Percentiles rank a stretch among this genome's conserved stretches.
These are phyloP conservation scores for Drosophila bipectinata DNA, from an alignment of 1,140 invertebrate species.

Conservation along the genomic window DNA sequence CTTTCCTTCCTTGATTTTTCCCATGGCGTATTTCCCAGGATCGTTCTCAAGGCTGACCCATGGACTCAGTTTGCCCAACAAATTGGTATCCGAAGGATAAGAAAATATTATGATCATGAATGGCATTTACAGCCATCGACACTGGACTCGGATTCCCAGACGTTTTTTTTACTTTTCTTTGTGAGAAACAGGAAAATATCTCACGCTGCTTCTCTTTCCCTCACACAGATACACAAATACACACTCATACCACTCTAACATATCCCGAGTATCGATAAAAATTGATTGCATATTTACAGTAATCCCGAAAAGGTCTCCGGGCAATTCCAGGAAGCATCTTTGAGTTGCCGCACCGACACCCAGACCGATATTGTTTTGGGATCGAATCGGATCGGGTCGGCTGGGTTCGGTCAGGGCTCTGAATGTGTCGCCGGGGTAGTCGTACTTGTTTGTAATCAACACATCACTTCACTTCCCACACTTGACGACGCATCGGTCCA, in stretches of 20 bases:
- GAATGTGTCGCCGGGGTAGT: constrained; percentile 38
- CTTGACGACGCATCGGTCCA: constrained; percentile 30
- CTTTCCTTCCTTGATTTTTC: constrained; percentile 8
- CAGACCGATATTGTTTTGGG: constrained; percentile 1
- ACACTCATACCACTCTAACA: not conserved
- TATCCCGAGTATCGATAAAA: constrained; percentile 47
- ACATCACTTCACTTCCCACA: constrained; percentile 63
- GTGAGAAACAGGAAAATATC: constrained; percentile 42
- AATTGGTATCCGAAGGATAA: constrained; percentile 53
- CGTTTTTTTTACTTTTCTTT: not conserved
- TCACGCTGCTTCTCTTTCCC: constrained; percentile 32
- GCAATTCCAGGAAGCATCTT: constrained; percentile 51
- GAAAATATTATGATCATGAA: constrained; percentile 53
- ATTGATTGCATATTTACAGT: constrained; percentile 63
- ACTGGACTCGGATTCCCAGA: constrained; percentile 18
- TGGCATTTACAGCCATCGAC: constrained; percentile 45
- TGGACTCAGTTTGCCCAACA: constrained; percentile 6
- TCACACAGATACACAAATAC: constrained; percentile 7
- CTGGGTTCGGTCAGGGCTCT: constrained; percentile 8
- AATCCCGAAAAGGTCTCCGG: constrained; percentile 55
- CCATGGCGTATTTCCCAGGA: constrained; percentile 26
- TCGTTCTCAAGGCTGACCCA: not conserved
- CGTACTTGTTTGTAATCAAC: constrained; percentile 59
- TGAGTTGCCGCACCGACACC: constrained; percentile 34
- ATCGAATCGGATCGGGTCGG: constrained; percentile 11